Base-by-base conservation (phyloP, 2,888 invertebrate genomes). In the Patella pellucida region DNA sequence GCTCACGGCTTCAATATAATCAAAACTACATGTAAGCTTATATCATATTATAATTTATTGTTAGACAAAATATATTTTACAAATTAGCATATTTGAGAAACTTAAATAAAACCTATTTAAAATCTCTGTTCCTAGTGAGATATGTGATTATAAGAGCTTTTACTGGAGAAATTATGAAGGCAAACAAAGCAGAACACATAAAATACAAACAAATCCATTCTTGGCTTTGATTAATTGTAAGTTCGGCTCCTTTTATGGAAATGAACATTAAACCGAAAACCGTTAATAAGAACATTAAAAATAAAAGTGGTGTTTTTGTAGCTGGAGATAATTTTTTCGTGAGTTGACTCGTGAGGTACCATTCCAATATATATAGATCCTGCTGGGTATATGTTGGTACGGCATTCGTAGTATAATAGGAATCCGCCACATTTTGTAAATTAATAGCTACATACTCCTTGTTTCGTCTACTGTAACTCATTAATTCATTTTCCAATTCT, bases 281-380 rank as follows among this genome's bases (percentile, higher is more conserved):
- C 0, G 74, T 74, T n/a, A 52, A n/a, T 4, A 62, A n/a, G 50
- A 74, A 67, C 62, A 74, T 69, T 15, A 70, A 11, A 7, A 74
- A 2, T 14, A 71, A 23, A 16, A 71, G 23, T 16, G 67, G n/a
- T 15, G 19, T 12, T 50, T 23, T 62, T 23, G 71, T 50, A 15
- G 19, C 62, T 16, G 62, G 41, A 16, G 74, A 71, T 7, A 74
- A 62, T 15, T 9, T n/a, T 51, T 74, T 74, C 16, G 51, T n/a
- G 14, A 74, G 71, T 19, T 69, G 52, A 7, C 62, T 67, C 4
- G 68, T 74, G n/a, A 74, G 16, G 41, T 62, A 69, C 74, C 74
- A 74, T 62, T 74, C 74, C 15, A 71, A 54, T n/a, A 74, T 7
- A 23, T 74, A 74, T n/a, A 74, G 68, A 23, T 74, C 74, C 19